Conservation (phyloP, 2,113 vertebrate species). For the Pardalotus punctatus region DNA sequence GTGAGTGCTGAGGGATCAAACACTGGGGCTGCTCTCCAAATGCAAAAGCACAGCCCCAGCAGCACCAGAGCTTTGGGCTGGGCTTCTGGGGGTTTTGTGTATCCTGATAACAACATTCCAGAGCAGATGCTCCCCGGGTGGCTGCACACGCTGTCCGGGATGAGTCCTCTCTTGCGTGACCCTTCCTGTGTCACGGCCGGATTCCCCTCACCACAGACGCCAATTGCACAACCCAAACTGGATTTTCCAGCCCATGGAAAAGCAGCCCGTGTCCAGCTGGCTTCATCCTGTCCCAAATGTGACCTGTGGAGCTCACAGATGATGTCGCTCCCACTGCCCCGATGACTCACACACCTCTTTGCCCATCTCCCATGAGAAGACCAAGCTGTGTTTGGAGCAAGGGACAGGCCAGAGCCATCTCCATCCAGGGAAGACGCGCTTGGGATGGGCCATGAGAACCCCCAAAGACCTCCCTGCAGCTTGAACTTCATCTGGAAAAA, state of each 20-base stretch:
- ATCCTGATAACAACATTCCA: rapidly evolving
- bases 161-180: background rate
- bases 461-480: background rate
- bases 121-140: background rate
- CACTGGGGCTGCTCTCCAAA: background rate
- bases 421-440: rapidly evolving
- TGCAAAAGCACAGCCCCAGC: background rate
- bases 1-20: background rate
- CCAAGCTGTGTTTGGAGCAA: rapidly evolving
- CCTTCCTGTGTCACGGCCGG: background rate
- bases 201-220: background rate
- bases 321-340: background rate
- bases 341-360: background rate
- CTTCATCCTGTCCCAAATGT: background rate
- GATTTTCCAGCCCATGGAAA: background rate
- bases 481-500: background rate
- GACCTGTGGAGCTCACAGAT: background rate
- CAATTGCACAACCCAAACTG: background rate
- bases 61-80: background rate
- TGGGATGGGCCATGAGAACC: background rate
- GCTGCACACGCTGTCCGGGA: background rate
- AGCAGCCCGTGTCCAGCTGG: background rate
- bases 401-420: background rate
- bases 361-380: rapidly evolving
- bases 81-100: background rate